Percentiles rank a stretch among this genome's conserved stretches.
Conservation (phyloP, 2,888 invertebrate genomes). For the Sympetrum striolatum region DNA sequence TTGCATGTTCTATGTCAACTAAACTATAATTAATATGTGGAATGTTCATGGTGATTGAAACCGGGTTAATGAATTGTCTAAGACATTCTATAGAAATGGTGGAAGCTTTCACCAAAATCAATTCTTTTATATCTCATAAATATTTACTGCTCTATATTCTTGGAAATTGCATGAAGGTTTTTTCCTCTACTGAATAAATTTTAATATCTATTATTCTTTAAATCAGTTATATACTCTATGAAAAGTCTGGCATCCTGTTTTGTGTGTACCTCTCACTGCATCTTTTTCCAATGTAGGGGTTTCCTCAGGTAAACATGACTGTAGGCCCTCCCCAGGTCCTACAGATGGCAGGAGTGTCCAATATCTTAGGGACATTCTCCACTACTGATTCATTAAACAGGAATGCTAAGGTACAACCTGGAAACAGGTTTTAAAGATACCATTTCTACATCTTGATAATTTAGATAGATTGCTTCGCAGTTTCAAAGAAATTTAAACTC, state of each 20-base stretch:
- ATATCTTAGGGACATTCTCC: conserved; percentile 43
- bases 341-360: conserved; percentile 44
- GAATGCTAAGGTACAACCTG: conserved; percentile 42
- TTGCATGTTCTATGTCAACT: conserved; percentile 24
- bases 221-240: neutral
- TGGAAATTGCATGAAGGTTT: conserved; percentile 22
- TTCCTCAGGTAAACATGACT: conserved; percentile 45
- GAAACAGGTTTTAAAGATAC: conserved; percentile 33
- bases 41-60: conserved; percentile 25
- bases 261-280: conserved; percentile 36
- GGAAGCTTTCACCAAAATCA: conserved; percentile 29
- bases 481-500: neutral
- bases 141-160: neutral
- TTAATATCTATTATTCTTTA: conserved; percentile 21
- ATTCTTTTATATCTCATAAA: neutral
- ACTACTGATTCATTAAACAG: conserved; percentile 45
- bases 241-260: conserved; percentile 25
- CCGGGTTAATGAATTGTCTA: neutral
- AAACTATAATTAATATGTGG: conserved; percentile 22
- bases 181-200: conserved; percentile 25
- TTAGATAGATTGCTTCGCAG: neutral
- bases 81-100: neutral
- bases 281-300: conserved; percentile 44
- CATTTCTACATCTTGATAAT: neutral
- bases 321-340: conserved; percentile 44